Base-by-base conservation (phyloP, 2,888 invertebrate species). In the Stenchaetothrips biformis region DNA sequence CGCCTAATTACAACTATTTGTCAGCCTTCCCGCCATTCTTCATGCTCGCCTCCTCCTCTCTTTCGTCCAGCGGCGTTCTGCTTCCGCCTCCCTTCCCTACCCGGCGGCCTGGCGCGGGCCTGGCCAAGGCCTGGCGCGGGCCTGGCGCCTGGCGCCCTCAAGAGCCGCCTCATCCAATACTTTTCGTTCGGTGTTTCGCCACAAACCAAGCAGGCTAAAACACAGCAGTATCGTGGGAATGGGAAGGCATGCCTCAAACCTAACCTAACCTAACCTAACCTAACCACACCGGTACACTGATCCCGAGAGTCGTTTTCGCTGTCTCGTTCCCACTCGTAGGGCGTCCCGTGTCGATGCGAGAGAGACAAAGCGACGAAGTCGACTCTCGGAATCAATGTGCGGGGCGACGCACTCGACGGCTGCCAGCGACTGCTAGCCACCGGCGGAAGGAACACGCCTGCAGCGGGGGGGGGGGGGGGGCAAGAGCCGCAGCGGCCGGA, bases 1-100 rank as follows among this genome's bases (percentile, higher is more conserved):
- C 67, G 67, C 21, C 67, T 74, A 74, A 74, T 74, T 74, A 74
- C 25, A 25, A 74, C 67, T 74, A 74, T 74, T 74, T 74, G 67
- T 74, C 67, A 74, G 67, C 11, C 67, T 74, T 11, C 25, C 67
- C 25, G 67, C 67, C 25, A 25, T 74, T 25, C 67, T 74, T 74
- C 25, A 74, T 74, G 67, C 37, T 37, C 67, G 67, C 25, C 67
- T 6, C 67, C 11, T n/a, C 67, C 25, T 21, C 67, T 74, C 67
- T 7, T 7, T 74, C 59, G 59, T 59, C 59, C 18, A n/a, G n/a
- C 18, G 18, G 16, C 59, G 18, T 18, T 13, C 59, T 18, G 59
- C 59, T 18, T 18, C 53, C 67, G 6, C 67, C 67, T 21, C 67
- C 9, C n/a, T 9, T n/a, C 21, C 67, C 67, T 67, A 7, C 3